phyloP scores from a whole-genome alignment of 2,797 vertebrate species.

The Characodon lateralis region DNA sequence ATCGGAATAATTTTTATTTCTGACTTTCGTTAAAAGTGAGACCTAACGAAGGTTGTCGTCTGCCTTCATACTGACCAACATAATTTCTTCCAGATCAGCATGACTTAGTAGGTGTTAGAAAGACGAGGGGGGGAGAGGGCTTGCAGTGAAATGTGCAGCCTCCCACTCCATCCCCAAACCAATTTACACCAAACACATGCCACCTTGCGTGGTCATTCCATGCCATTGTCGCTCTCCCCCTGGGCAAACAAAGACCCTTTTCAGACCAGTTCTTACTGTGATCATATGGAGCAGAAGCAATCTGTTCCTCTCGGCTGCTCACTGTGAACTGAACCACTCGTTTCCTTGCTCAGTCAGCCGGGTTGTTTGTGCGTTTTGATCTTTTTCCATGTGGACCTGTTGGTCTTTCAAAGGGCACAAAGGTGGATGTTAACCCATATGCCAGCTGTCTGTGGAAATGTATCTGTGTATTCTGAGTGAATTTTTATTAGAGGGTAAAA shows the following conservation, averaged over 20 bases:
- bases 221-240: slow-evolving; percentile 60
- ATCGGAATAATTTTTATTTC: neutral
- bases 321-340: slow-evolving; percentile 72
- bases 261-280: slow-evolving; percentile 68
- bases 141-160: slow-evolving; percentile 51
- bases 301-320: slow-evolving; percentile 77
- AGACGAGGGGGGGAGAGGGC: slow-evolving; percentile 25
- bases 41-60: slow-evolving; percentile 21
- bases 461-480: slow-evolving; percentile 11
- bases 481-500: slow-evolving; percentile 25
- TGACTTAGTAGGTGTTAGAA: slow-evolving; percentile 42
- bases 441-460: slow-evolving; percentile 10
- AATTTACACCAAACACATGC: slow-evolving; percentile 67
- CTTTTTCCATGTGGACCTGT: slow-evolving; percentile 26
- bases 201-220: slow-evolving; percentile 65
- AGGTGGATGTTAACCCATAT: slow-evolving; percentile 20
- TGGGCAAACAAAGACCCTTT: slow-evolving; percentile 77
- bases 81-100: slow-evolving; percentile 49
- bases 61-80: slow-evolving; percentile 49
- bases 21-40: neutral
- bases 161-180: slow-evolving; percentile 54
- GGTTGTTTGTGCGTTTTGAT: slow-evolving; percentile 40
- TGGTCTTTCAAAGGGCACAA: slow-evolving; percentile 46
- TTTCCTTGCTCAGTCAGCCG: slow-evolving; percentile 45
- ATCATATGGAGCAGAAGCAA: slow-evolving; percentile 77